Conservation (phyloP, 2,113 vertebrate species). For the Serinus canaria region DNA sequence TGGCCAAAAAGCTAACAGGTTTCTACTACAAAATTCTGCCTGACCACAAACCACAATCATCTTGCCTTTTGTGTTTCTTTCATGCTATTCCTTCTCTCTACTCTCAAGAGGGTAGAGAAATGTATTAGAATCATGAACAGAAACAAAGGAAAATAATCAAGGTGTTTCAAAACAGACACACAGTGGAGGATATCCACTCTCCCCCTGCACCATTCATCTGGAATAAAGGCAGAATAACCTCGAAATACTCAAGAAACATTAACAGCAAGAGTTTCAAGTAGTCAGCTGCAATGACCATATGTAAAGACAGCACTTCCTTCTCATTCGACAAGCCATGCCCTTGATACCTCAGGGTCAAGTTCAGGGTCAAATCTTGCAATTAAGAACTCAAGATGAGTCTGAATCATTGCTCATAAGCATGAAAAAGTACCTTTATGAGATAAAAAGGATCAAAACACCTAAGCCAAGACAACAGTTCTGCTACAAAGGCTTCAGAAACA, state of each 20-base stretch:
- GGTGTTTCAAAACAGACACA: neutral
- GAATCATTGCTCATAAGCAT: neutral
- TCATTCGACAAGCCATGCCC: neutral
- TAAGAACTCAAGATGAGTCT: neutral
- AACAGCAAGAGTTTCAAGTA: neutral
- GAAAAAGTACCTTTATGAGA: neutral
- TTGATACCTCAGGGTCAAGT: neutral
- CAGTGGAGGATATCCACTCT: neutral
- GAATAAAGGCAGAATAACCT: neutral
- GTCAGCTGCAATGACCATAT: fast-evolving
- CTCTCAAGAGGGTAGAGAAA: neutral
- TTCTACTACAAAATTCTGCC: neutral
- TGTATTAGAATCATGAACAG: neutral
- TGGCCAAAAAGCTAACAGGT: neutral
- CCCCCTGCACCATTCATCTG: neutral
- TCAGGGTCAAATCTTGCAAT: neutral
- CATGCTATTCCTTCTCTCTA: neutral
- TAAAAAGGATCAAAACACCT: neutral
- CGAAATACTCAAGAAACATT: neutral
- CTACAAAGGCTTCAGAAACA: neutral
- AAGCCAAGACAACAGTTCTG: neutral
- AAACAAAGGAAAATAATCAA: neutral
- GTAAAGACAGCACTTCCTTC: neutral
- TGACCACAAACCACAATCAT: neutral
- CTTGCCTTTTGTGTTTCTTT: neutral